These are phyloP conservation scores for Cynopterus sphinx DNA, from an alignment of 2,797 vertebrate species.

Conservation along the genomic window DNA sequence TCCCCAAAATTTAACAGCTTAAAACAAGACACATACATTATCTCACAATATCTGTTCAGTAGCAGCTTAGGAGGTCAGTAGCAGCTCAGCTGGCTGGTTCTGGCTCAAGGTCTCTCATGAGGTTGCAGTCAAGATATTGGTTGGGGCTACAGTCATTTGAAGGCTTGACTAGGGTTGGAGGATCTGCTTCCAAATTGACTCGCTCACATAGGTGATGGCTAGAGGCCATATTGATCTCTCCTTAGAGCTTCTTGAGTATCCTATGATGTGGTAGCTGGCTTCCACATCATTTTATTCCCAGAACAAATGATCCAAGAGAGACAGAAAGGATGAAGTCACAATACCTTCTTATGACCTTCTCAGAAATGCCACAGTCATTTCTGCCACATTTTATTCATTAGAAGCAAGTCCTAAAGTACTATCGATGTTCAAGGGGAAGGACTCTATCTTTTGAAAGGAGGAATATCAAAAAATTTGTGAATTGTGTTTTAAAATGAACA, in stretches of 20 bases:
- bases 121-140: not conserved
- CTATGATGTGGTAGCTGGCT: not conserved
- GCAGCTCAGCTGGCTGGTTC: not conserved
- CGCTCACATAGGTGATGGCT: not conserved
- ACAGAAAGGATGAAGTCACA: slow-evolving; percentile 10
- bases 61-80: not conserved
- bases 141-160: not conserved
- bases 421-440: not conserved
- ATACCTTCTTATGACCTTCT: not conserved
- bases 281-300: not conserved
- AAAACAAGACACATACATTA: not conserved
- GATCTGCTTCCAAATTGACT: not conserved
- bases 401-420: not conserved
- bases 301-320: not conserved
- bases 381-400: slow-evolving; percentile 16
- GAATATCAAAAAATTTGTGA: not conserved
- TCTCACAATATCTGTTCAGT: not conserved
- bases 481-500: not conserved
- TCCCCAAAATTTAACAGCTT: slow-evolving; percentile 1
- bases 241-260: not conserved
- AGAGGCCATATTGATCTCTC: not conserved
- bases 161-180: not conserved
- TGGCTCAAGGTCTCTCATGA: not conserved
- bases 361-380: slow-evolving; percentile 5
- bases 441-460: not conserved